Evolutionary conservation across 2,888 invertebrate genomes (phyloP).

Genomic region (Drosophila mimica): DNA sequence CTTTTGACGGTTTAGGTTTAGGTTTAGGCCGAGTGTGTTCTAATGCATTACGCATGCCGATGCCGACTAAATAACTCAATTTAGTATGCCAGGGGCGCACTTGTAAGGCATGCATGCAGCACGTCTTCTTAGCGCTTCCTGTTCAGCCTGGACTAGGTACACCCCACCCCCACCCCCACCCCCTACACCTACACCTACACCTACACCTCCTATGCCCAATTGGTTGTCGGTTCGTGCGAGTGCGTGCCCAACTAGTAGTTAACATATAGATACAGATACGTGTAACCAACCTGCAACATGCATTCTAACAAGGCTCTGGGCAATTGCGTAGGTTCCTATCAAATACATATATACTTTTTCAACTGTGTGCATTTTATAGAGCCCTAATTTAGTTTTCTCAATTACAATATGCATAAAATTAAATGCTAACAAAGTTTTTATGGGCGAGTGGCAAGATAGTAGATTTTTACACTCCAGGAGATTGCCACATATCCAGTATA

Average conservation of each 20-base stretch:
- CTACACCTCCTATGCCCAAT: not conserved
- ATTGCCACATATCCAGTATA: not conserved
- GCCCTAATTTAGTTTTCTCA: not conserved
- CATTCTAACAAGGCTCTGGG: slow-evolving; percentile 2
- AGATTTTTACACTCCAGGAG: not conserved
- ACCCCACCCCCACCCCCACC: too few relatives aligned
- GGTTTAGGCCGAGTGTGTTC: slow-evolving; percentile 32
- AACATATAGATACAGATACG: not conserved
- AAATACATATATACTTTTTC: not conserved
- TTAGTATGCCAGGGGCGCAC: slow-evolving; percentile 59
- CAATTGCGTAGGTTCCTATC: not conserved
- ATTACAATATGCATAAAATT: not conserved
- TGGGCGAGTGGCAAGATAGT: not conserved
- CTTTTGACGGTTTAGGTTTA: slow-evolving; percentile 2
- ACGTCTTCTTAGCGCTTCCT: slow-evolving; percentile 55
- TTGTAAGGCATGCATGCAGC: slow-evolving; percentile 62
- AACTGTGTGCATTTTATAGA: not conserved
- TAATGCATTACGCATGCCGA: slow-evolving; percentile 65
- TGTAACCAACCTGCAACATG: not conserved
- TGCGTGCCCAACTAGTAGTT: slow-evolving; percentile 6
- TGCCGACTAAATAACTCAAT: slow-evolving; percentile 62
- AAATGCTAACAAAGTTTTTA: not conserved
- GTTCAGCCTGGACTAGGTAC: slow-evolving; percentile 20
- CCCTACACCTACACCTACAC: too few relatives aligned
- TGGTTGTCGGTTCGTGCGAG: not conserved